Evolutionary conservation across 2,797 vertebrate genomes (phyloP).

Genomic region (Galagoides demidoff): DNA sequence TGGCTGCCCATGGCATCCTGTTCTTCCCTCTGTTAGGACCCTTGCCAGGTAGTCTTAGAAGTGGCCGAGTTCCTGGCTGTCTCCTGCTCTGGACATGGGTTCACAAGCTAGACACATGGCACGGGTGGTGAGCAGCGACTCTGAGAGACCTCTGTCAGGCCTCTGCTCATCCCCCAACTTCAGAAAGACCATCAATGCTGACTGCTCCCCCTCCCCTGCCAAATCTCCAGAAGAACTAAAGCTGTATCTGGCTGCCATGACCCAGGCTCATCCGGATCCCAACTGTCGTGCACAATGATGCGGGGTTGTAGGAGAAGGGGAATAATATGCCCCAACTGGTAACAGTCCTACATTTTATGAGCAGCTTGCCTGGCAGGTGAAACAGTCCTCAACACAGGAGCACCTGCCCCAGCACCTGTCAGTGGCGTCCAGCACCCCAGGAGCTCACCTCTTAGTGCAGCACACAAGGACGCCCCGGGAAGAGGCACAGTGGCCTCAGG

Average conservation of each 20-base stretch:
- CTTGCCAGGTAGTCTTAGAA: background rate
- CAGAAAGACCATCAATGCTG: background rate
- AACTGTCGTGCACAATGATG: accelerated
- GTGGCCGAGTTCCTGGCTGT: background rate
- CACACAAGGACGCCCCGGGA: background rate
- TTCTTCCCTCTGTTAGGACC: background rate
- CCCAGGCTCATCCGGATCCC: background rate
- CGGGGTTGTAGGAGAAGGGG: background rate
- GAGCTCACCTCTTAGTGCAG: background rate
- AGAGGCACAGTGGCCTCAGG: background rate
- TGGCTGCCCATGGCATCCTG: background rate
- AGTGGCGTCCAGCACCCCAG: accelerated
- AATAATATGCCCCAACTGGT: background rate
- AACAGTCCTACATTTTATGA: background rate
- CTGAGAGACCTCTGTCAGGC: background rate
- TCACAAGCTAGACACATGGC: background rate
- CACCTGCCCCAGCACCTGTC: background rate
- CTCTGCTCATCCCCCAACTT: background rate
- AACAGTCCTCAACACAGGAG: background rate
- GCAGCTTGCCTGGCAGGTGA: background rate
- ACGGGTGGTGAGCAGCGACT: background rate
- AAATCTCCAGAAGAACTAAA: background rate
- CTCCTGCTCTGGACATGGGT: background rate
- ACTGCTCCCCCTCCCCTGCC: accelerated
- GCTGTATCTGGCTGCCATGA: no score